Conservation (phyloP, 2,888 invertebrate species). For the Cephus rjabovi region DNA sequence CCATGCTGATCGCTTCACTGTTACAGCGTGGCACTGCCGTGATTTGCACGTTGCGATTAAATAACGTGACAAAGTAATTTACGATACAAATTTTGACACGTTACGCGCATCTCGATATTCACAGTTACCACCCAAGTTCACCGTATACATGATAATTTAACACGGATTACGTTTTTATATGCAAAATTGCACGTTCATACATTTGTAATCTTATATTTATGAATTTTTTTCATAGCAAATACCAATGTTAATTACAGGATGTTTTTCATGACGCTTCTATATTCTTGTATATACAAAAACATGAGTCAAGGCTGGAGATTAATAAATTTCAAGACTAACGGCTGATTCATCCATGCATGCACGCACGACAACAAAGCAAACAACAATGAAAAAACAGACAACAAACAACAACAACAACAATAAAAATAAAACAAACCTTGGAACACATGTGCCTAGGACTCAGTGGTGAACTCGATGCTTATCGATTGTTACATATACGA, state of each 20-base stretch:
- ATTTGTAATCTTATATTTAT: not conserved
- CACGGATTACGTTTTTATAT: not conserved
- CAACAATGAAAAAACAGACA: constrained; percentile 22
- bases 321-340: not conserved
- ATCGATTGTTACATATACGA: not conserved
- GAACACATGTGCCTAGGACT: not conserved
- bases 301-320: not conserved
- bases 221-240: not conserved
- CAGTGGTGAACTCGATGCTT: not conserved
- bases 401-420: constrained; percentile 6
- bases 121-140: not conserved
- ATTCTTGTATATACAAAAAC: not conserved
- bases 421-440: constrained; percentile 16
- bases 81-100: not conserved
- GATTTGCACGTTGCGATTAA: not conserved
- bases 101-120: not conserved
- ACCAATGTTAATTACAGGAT: not conserved
- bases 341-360: constrained; percentile 10
- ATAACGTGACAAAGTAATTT: not conserved
- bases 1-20: not conserved
- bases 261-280: not conserved
- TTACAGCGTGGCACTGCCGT: not conserved
- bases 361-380: constrained; percentile 30
- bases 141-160: not conserved
- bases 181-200: not conserved